Conservation (phyloP, 2,113 vertebrate genomes). For the Cyrtonyx montezumae region DNA sequence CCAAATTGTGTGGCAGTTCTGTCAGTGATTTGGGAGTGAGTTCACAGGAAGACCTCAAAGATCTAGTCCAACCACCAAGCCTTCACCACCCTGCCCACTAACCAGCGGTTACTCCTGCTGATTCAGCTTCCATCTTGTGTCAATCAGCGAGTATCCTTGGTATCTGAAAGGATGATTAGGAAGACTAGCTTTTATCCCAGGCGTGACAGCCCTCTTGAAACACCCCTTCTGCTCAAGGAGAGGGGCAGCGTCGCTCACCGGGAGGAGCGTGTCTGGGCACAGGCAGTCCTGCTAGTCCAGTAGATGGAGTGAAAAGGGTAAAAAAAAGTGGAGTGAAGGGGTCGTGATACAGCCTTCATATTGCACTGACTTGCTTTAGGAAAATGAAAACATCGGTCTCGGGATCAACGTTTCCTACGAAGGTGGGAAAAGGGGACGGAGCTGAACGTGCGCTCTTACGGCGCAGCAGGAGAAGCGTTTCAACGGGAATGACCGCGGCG, state of each 20-base stretch:
- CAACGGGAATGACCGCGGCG: too few species aligned
- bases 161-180: neutral
- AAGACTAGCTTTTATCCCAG: neutral
- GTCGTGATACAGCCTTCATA: neutral
- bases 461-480: too few species aligned
- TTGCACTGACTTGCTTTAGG: neutral
- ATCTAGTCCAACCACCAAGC: too few species aligned
- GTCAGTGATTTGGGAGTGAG: neutral
- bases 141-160: neutral
- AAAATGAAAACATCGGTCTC: neutral
- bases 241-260: too few species aligned
- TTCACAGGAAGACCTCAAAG: too few species aligned
- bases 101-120: neutral
- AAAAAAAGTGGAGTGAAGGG: neutral
- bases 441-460: too few species aligned
- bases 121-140: neutral
- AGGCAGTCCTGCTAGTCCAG: neutral
- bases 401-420: neutral
- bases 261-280: neutral
- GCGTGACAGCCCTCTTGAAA: neutral
- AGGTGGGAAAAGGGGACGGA: neutral
- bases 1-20: neutral
- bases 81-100: too few species aligned
- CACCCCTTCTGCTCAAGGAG: neutral
- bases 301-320: neutral